These are phyloP conservation scores for Anastatus disparis DNA, from an alignment of 1,140 invertebrate genomes.

Conservation along the genomic window DNA sequence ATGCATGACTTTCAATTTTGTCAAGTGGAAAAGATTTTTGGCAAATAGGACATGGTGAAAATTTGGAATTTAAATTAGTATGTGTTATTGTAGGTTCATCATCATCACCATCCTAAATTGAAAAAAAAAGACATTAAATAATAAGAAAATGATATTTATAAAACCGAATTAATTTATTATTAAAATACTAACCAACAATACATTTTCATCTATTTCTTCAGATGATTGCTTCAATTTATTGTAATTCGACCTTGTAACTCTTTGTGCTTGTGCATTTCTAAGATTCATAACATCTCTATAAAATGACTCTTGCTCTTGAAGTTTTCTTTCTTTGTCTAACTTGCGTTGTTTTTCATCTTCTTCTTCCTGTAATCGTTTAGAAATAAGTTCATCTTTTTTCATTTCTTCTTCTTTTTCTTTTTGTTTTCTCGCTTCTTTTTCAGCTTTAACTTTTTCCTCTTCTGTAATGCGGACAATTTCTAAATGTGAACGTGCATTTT, in stretches of 20 bases:
- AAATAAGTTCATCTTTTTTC: conserved; percentile 8
- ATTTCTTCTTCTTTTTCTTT: conserved; percentile 20
- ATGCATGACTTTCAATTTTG: conserved; percentile 52
- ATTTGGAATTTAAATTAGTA: neutral
- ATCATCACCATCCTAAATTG: neutral
- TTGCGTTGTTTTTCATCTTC: neutral
- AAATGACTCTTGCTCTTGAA: conserved; percentile 27
- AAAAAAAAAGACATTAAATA: neutral
- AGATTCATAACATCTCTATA: neutral
- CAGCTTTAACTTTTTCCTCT: conserved; percentile 7
- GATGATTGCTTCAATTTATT: neutral
- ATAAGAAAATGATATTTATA: neutral
- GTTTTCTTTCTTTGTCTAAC: neutral
- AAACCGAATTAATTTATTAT: too few relatives aligned
- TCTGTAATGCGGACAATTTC: neutral
- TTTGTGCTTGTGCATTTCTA: conserved; percentile 13
- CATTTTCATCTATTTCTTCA: neutral
- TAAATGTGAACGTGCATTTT: neutral
- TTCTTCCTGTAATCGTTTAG: conserved; percentile 4
- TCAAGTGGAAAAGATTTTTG: conserved; percentile 44
- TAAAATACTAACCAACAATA: neutral
- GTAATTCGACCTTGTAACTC: neutral
- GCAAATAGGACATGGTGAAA: conserved; percentile 52
- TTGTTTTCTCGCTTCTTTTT: conserved; percentile 1
- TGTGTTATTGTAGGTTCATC: conserved; percentile 13